phyloP scores from a whole-genome alignment of 2,113 vertebrate species.

The Silurus glanis region DNA sequence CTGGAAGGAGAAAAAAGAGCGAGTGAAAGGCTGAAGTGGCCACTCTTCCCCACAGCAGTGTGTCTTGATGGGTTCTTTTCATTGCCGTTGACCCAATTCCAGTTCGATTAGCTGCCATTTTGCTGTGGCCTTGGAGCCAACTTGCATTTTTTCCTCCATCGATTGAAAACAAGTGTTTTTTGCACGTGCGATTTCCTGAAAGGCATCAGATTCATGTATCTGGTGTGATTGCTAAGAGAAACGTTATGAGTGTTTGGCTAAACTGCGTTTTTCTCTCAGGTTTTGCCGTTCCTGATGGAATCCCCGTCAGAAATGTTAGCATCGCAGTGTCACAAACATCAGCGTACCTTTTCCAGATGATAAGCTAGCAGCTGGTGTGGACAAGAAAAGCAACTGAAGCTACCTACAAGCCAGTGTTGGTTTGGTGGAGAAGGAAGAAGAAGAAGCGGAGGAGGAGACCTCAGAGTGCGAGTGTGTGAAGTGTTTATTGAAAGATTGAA shows the following conservation, averaged over 20 bases:
- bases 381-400: not conserved
- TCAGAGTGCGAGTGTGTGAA: not conserved
- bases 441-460: not conserved
- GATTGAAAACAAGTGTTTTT: not conserved
- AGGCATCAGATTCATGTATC: not conserved
- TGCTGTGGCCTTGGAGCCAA: not conserved
- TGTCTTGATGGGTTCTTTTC: conserved; percentile 35
- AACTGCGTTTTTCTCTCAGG: conserved; percentile 49
- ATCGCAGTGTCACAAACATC: not conserved
- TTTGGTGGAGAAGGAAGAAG: not conserved
- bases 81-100: conserved; percentile 9
- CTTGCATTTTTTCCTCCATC: not conserved
- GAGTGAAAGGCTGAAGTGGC: conserved; percentile 28
- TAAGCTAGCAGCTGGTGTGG: conserved; percentile 5
- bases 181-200: not conserved
- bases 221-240: not conserved
- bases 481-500: conserved; percentile 48
- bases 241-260: not conserved
- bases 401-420: not conserved
- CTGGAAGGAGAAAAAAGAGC: not conserved
- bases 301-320: not conserved
- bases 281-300: conserved; percentile 30
- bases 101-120: conserved; percentile 15
- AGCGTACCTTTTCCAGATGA: conserved; percentile 22
- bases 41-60: conserved; percentile 15